phyloP scores from a whole-genome alignment of 2,113 vertebrate species.

The Catharus bicknelli region DNA sequence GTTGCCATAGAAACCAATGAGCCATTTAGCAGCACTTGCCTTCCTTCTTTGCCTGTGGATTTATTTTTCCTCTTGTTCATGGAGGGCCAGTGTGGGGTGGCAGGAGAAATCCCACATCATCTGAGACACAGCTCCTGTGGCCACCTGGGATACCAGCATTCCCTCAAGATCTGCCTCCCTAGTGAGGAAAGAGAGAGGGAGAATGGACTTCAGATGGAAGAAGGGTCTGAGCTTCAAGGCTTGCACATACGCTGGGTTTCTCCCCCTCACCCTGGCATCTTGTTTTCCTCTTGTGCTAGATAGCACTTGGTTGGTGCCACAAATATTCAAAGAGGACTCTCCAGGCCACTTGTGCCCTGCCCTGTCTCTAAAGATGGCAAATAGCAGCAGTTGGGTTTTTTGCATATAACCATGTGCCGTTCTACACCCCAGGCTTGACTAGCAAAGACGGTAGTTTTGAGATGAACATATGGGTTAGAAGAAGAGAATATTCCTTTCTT shows the following conservation, averaged over 20 bases:
- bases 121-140: neutral
- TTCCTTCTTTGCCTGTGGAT: conserved; percentile 73
- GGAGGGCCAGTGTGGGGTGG: neutral
- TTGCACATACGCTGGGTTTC: neutral
- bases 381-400: neutral
- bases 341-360: neutral
- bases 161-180: neutral
- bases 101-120: neutral
- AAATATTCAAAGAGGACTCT: neutral
- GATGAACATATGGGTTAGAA: neutral
- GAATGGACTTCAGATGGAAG: neutral
- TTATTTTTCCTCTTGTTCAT: conserved; percentile 49
- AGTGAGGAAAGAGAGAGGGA: neutral
- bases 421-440: neutral
- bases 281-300: neutral
- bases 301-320: neutral
- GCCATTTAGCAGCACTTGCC: conserved; percentile 79
- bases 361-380: neutral
- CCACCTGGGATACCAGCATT: rapidly evolving
- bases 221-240: neutral
- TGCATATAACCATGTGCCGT: neutral
- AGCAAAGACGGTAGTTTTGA: neutral
- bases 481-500: neutral
- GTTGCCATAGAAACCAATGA: conserved; percentile 82
- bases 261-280: neutral